phyloP scores from a whole-genome alignment of 23 tunicate genomes.

The Clavelina lepadiformis region DNA sequence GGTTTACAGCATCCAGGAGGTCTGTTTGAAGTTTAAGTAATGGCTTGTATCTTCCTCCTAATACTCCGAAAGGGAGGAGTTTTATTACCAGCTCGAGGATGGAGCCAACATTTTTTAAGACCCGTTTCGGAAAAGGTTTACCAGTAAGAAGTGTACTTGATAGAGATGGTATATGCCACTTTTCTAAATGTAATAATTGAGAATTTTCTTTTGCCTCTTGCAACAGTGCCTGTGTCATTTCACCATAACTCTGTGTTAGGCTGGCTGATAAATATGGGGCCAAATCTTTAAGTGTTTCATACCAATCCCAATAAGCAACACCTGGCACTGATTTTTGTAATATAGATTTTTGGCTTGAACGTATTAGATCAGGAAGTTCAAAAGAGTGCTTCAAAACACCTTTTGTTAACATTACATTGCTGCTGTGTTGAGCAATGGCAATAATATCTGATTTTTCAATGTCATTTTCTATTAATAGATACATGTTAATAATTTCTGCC shows the following conservation, averaged over 20 bases:
- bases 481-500: constrained; percentile 20
- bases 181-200: too few relatives aligned
- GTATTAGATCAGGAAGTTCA: constrained; percentile 60
- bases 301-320: constrained; percentile 24
- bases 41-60: constrained; percentile 47
- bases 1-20: constrained; percentile 51
- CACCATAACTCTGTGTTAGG: constrained; percentile 3
- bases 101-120: constrained; percentile 8
- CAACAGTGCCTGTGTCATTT: constrained; percentile 4
- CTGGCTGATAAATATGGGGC: constrained; percentile 39
- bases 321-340: neutral
- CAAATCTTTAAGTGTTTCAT: constrained; percentile 42
- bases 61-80: constrained; percentile 29
- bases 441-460: constrained; percentile 18
- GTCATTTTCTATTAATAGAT: constrained; percentile 15
- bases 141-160: neutral
- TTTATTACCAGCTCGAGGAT: constrained; percentile 14
- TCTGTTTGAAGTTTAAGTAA: constrained; percentile 31
- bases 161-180: neutral
- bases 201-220: constrained; percentile 21
- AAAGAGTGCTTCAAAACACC: constrained; percentile 58
- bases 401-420: constrained; percentile 19
- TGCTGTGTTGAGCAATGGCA: constrained; percentile 11
- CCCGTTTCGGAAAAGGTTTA: constrained; percentile 11
- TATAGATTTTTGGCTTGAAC: constrained; percentile 57